These are phyloP conservation scores for Genyomyrus donnyi DNA, from an alignment of 2,113 vertebrate genomes.

Conservation along the genomic window DNA sequence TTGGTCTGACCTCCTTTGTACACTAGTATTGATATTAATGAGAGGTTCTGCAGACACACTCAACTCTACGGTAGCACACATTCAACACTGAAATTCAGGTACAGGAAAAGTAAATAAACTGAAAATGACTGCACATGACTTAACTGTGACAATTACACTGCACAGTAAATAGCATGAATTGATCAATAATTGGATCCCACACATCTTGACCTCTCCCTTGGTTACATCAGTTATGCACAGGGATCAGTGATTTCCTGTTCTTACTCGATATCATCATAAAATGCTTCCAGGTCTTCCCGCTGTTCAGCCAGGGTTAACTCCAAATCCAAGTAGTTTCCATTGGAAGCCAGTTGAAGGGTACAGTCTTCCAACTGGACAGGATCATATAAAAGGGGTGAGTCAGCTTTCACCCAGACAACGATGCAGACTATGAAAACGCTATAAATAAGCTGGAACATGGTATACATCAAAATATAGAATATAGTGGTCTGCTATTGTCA, in stretches of 20 bases:
- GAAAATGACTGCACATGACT: background rate
- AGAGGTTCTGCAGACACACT: background rate
- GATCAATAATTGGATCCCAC: background rate
- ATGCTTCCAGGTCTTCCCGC: constrained; percentile 83
- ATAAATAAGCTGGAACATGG: background rate
- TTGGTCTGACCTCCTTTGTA: background rate
- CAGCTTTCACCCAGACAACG: background rate
- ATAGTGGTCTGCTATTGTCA: background rate
- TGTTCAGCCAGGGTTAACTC: constrained; percentile 84
- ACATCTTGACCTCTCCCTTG: background rate
- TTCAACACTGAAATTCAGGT: background rate
- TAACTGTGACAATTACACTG: background rate
- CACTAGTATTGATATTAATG: background rate
- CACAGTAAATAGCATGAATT: background rate
- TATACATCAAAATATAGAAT: background rate
- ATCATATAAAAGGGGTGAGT: background rate
- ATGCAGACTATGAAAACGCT: background rate
- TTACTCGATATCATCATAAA: constrained; percentile 86
- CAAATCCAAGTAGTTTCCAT: constrained; percentile 86
- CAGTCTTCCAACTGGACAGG: constrained; percentile 78
- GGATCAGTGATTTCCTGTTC: constrained; percentile 16
- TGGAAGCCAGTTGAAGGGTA: constrained; percentile 75
- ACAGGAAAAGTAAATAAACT: too few species aligned
- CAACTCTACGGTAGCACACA: background rate
- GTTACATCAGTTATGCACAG: background rate